Conservation (phyloP, 2,888 invertebrate genomes). For the Melanophora roralis region DNA sequence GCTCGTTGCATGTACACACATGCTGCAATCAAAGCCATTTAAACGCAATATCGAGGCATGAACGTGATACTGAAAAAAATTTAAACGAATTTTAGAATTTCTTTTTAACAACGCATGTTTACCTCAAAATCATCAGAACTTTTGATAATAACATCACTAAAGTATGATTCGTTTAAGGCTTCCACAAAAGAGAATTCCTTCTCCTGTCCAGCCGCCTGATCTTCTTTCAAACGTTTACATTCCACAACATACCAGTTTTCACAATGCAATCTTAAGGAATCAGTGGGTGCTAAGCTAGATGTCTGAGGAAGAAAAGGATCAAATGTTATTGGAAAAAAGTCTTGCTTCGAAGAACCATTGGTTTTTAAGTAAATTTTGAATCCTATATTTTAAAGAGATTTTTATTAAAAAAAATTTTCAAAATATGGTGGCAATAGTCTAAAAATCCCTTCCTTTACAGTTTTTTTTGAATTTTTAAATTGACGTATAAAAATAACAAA, state of each 20-base stretch:
- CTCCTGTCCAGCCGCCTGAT: conserved; percentile 78
- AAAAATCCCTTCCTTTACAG: no score
- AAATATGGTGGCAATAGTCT: no score
- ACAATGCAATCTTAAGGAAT: conserved; percentile 80
- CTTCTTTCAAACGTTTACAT: conserved; percentile 80
- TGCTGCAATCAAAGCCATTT: conserved; percentile 78
- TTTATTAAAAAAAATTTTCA: no score
- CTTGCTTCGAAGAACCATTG: no score
- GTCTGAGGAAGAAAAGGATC: conserved; percentile 72
- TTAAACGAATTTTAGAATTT: background rate
- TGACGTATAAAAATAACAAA: no score
- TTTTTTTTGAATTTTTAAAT: no score
- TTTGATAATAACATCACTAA: conserved; percentile 79
- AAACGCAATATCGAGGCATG: conserved; percentile 80
- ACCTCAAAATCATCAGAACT: conserved; percentile 71
- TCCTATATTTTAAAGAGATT: no score
- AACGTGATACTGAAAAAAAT: conserved; percentile 76
- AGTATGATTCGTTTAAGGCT: conserved; percentile 82
- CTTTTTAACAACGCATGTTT: conserved; percentile 1
- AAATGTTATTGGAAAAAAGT: no score
- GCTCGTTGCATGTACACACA: conserved; percentile 76
- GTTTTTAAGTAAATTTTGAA: no score
- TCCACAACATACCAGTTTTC: conserved; percentile 82
- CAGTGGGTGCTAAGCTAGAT: conserved; percentile 78
- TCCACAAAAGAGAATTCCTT: conserved; percentile 81